phyloP scores from a whole-genome alignment of 2,113 vertebrate genomes.

The Brienomyrus brachyistius region DNA sequence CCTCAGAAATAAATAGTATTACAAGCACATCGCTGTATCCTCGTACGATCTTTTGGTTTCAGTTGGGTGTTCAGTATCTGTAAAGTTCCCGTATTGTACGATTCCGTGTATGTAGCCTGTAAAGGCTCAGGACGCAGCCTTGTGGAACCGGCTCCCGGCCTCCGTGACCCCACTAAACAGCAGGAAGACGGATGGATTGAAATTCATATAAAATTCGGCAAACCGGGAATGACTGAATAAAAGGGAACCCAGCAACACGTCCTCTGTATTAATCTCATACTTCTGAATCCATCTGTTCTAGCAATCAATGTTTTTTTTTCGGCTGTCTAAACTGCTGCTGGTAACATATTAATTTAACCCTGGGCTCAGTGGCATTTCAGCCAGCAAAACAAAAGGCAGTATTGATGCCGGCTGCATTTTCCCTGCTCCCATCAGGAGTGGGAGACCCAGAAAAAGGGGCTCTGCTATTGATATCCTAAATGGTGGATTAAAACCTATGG shows the following conservation, averaged over 20 bases:
- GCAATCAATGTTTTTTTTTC: not conserved
- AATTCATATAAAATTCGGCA: not conserved
- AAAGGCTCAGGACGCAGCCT: not conserved
- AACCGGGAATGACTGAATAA: not conserved
- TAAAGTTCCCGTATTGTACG: not conserved
- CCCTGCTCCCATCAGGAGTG: slow-evolving; percentile 25
- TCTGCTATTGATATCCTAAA: slow-evolving; percentile 12
- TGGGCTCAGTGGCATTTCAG: slow-evolving; percentile 23
- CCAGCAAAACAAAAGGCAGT: slow-evolving; percentile 2
- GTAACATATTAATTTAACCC: slow-evolving; percentile 40
- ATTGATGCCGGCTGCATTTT: slow-evolving; percentile 26
- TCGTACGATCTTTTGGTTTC: not conserved
- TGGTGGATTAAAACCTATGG: slow-evolving; percentile 22
- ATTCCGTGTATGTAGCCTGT: not conserved
- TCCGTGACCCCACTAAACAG: not conserved
- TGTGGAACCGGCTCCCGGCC: not conserved
- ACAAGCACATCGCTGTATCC: not conserved
- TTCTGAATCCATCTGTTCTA: not conserved
- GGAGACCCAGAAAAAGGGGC: not conserved
- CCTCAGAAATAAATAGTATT: not conserved
- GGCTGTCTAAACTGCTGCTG: slow-evolving; percentile 11
- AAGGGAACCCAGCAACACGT: not conserved
- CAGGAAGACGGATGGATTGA: not conserved
- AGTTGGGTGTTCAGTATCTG: not conserved
- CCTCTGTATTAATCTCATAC: not conserved